Conservation (phyloP, 1,140 invertebrate species). For the Caenorhabditis briggsae region DNA sequence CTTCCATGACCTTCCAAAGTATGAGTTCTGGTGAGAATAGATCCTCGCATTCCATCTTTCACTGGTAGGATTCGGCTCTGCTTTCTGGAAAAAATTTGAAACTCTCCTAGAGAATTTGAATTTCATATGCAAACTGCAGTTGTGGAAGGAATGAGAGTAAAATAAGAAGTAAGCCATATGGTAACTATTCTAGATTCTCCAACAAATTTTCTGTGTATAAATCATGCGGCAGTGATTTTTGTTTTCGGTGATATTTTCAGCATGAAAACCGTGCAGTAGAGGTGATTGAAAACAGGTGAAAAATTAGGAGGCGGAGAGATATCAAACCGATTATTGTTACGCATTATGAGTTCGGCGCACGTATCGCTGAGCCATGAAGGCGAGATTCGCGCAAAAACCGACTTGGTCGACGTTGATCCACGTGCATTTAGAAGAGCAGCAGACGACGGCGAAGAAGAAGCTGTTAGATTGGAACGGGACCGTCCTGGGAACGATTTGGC, state of each 20-base stretch:
- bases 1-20: conserved; percentile 88
- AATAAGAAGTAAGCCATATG: not conserved
- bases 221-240: conserved; percentile 10
- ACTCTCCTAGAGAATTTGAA: not conserved
- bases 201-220: conserved; percentile 9
- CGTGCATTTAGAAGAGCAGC: conserved; percentile 9
- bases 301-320: conserved; percentile 19
- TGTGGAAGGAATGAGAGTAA: not conserved
- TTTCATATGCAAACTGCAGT: not conserved
- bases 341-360: conserved; percentile 53
- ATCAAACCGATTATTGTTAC: conserved; percentile 60
- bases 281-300: conserved; percentile 19
- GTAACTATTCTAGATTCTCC: not conserved
- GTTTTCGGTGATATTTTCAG: not conserved
- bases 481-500: conserved; percentile 29
- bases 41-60: conserved; percentile 21
- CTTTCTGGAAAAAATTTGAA: conserved; percentile 47
- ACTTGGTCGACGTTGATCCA: conserved; percentile 33
- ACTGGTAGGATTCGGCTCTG: conserved; percentile 59
- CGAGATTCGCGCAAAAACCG: conserved; percentile 56
- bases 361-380: conserved; percentile 56
- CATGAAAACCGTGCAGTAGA: conserved; percentile 21
- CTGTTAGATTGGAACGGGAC: conserved; percentile 26
- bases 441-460: conserved; percentile 3
- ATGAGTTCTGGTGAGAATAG: conserved; percentile 81